Percentiles rank a stretch among this genome's conserved stretches.
Evolutionary conservation across 2,113 vertebrate species (phyloP).

Genomic region (Apus apus): DNA sequence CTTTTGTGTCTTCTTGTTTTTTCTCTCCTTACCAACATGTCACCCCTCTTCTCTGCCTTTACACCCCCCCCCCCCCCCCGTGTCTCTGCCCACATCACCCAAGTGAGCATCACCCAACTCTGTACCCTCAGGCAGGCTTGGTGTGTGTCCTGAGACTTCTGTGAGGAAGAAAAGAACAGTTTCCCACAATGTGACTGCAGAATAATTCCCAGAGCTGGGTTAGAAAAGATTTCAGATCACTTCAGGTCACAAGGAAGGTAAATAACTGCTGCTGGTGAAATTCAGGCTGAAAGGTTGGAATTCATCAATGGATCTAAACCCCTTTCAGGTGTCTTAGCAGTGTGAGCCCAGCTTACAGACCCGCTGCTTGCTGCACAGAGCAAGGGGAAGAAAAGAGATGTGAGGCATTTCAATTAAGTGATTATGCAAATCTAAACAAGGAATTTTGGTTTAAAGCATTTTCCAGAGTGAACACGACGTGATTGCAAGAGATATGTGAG

Average conservation of each 20-base stretch:
- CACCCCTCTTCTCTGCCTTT: background rate
- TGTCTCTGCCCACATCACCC: background rate
- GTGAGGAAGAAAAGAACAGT: no score
- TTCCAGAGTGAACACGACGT: slow-evolving; percentile 36
- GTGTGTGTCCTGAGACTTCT: no score
- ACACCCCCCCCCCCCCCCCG: no score
- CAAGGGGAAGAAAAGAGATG: slow-evolving; percentile 22
- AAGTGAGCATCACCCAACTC: background rate
- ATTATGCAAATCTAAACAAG: slow-evolving; percentile 71
- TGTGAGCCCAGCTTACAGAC: background rate
- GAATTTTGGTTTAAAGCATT: slow-evolving; percentile 66
- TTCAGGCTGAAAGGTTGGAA: background rate
- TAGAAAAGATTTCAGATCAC: background rate
- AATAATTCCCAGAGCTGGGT: background rate
- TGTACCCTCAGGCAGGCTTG: background rate
- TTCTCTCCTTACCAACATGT: background rate
- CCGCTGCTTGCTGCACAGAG: background rate
- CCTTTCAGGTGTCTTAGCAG: background rate
- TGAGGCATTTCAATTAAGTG: slow-evolving; percentile 64
- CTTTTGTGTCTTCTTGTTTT: background rate
- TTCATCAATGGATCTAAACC: background rate
- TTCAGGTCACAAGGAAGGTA: background rate
- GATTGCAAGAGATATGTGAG: slow-evolving; percentile 27
- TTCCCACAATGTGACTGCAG: background rate
- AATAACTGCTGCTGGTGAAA: background rate